Conservation (phyloP, 2,113 vertebrate genomes). For the Cardinalis cardinalis region DNA sequence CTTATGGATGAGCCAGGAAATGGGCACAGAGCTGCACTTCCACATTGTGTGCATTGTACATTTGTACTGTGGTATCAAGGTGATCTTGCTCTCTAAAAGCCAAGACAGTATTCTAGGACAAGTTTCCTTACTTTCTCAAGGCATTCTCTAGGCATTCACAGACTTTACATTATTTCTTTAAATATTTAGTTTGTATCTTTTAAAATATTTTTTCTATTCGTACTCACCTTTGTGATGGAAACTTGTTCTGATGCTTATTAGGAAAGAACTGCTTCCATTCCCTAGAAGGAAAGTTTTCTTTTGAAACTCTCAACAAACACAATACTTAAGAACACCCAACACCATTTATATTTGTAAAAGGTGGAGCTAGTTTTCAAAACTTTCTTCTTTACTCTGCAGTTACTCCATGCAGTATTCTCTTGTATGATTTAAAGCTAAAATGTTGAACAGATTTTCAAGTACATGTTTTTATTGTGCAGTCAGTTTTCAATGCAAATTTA, state of each 20-base stretch:
- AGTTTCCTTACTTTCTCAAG: neutral
- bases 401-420: neutral
- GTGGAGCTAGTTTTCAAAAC: neutral
- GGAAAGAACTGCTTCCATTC: neutral
- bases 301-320: neutral
- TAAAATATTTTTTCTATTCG: neutral
- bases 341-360: neutral
- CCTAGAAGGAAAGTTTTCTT: neutral
- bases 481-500: neutral
- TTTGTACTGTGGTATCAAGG: neutral
- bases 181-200: neutral
- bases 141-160: too few species aligned
- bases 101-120: neutral
- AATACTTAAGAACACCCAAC: neutral
- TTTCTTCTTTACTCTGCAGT: neutral
- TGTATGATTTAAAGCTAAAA: neutral
- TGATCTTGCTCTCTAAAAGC: neutral
- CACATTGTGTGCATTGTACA: neutral
- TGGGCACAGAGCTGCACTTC: neutral
- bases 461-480: neutral
- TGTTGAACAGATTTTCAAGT: neutral
- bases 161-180: neutral
- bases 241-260: neutral
- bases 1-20: neutral
- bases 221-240: neutral